Evolutionary conservation across 2,113 vertebrate genomes (phyloP), one percentile per base, ranked within the genome.

Genomic region (Regulus satrapa): DNA sequence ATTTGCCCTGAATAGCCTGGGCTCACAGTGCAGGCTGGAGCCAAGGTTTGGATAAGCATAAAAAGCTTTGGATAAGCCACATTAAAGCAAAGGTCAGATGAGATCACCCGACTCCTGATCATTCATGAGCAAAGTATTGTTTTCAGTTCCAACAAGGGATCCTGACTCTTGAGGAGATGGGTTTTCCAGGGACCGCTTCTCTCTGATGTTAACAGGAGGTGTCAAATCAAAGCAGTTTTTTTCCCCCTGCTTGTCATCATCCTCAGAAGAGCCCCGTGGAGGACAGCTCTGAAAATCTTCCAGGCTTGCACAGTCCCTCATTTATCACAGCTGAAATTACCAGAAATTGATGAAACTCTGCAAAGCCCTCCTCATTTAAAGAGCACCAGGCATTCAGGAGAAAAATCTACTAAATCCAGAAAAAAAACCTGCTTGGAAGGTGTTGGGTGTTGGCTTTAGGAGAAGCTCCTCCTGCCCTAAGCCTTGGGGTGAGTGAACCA

Each of bases 61-160:
- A 93, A 94, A 93, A 85, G 90, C 94, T 93, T 83, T 64, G 85
- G 85, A 32, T 95, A 94, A 95, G 88, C 88, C 82, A 34, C 2
- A 36, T 73, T 72, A 76, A 85, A 82, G 90, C 32, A 63, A 49
- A 90, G 92, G 95, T 85, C 59, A 3, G 90, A 45, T 92, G 85
- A 88, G 90, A 83, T 92, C 92, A 78, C 56, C 34, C 9, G 12
- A 8, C 21, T 34, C 69, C 49, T 67, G 91, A 40, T 76, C 18
- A 5, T 6, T 51, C 25, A 1, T 19, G 72, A 68, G 73, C n/a
- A 18, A 71, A 52, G 66, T 3, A 62, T 71, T 79, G 55, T 81
- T 80, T 56, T 29, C 52, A 14, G 45, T 49, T 87, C 67, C 61
- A 76, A 63, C 64, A 25, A 10, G 52, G 54, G 64, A 95, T 32